Percentiles rank a stretch among this genome's conserved stretches.
These are phyloP conservation scores for Teinopalpus imperialis DNA, from an alignment of 2,888 invertebrate species.

Conservation along the genomic window DNA sequence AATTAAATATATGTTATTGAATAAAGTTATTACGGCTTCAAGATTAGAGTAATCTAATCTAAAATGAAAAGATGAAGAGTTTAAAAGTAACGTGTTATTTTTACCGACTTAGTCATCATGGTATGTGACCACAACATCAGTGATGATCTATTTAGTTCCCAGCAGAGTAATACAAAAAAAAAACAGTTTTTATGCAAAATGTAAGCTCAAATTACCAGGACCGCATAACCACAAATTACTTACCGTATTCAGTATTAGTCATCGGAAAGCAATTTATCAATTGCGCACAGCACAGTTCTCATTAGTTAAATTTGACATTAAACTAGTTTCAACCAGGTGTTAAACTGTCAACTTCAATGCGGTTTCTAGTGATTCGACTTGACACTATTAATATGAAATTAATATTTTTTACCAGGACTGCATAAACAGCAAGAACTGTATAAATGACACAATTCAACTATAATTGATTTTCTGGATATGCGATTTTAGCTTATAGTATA, in stretches of 20 bases:
- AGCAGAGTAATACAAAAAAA: conserved; percentile 1
- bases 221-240: conserved; percentile 26
- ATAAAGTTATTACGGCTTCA: too few species aligned
- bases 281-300: conserved; percentile 18
- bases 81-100: too few species aligned
- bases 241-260: conserved; percentile 24
- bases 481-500: too few species aligned
- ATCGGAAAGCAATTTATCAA: conserved; percentile 24
- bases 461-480: too few species aligned
- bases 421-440: not conserved
- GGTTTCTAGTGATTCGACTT: conserved; percentile 5
- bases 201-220: conserved; percentile 17
- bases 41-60: too few species aligned
- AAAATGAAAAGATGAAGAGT: too few species aligned
- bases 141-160: conserved; percentile 16
- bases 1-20: too few species aligned
- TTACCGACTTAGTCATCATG: too few species aligned
- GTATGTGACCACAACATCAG: conserved; percentile 12
- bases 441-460: too few species aligned
- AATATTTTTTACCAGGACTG: conserved; percentile 8
- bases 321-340: conserved; percentile 22
- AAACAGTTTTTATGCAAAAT: conserved; percentile 4
- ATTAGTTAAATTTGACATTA: conserved; percentile 7
- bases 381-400: conserved; percentile 13
- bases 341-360: conserved; percentile 14